Percentiles rank a stretch among this genome's conserved stretches.
phyloP scores from a whole-genome alignment of 2,888 invertebrate species.

The Cyclophora albipunctata region DNA sequence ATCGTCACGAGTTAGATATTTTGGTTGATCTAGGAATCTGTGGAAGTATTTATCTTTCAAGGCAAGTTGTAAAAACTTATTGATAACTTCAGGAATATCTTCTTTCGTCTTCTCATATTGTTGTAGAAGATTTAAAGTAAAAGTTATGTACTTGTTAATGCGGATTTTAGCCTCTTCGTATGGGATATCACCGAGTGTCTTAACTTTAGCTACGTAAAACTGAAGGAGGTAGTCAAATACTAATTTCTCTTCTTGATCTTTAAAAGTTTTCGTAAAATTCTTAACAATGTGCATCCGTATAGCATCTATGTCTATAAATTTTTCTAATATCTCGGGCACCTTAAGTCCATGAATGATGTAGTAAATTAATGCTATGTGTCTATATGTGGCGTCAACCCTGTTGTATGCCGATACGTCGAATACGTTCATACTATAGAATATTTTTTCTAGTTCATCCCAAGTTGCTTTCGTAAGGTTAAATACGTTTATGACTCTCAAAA shows the following conservation, averaged over 20 bases:
- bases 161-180: conserved; percentile 20
- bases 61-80: conserved; percentile 26
- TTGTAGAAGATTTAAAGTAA: conserved; percentile 22
- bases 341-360: conserved; percentile 31
- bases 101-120: conserved; percentile 26
- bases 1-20: conserved; percentile 12
- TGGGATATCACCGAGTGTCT: conserved; percentile 14
- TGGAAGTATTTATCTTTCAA: conserved; percentile 16
- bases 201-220: conserved; percentile 26
- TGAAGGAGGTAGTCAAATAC: conserved; percentile 27
- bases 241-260: conserved; percentile 15
- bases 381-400: conserved; percentile 20
- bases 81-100: conserved; percentile 33
- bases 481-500: conserved; percentile 29
- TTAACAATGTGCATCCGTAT: conserved; percentile 11
- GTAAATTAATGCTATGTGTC: conserved; percentile 31
- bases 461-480: conserved; percentile 37
- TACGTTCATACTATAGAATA: conserved; percentile 36
- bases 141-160: conserved; percentile 14
- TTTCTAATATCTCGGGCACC: conserved; percentile 23
- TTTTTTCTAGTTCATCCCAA: conserved; percentile 40
- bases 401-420: conserved; percentile 21
- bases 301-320: conserved; percentile 13
- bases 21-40: conserved; percentile 4
- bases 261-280: conserved; percentile 7